Evolutionary conservation across 2,113 vertebrate genomes (phyloP).

Genomic region (Labrus mixtus): DNA sequence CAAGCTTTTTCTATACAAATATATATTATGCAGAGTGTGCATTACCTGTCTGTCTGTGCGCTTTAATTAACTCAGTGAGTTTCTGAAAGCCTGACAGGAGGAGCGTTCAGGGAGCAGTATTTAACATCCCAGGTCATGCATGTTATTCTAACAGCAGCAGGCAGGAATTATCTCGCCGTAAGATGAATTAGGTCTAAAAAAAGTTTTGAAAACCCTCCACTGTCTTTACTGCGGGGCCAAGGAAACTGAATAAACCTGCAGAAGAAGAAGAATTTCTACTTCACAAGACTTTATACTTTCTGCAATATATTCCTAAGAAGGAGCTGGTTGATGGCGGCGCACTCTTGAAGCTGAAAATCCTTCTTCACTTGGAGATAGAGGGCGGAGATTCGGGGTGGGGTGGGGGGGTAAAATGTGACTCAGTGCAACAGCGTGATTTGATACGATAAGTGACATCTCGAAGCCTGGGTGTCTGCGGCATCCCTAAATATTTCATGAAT

Average conservation of each 20-base stretch:
- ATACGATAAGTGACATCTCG: background rate
- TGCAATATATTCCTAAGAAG: background rate
- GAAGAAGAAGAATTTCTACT: background rate
- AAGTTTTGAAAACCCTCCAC: background rate
- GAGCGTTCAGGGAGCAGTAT: conserved; percentile 14
- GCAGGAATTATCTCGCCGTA: background rate
- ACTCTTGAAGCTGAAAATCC: background rate
- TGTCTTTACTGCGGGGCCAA: background rate
- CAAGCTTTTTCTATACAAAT: conserved; percentile 30
- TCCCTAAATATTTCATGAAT: background rate
- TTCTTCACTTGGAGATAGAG: background rate
- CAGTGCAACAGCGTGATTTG: too few species aligned
- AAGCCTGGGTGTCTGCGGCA: background rate
- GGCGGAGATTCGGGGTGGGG: background rate
- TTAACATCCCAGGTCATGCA: conserved; percentile 38
- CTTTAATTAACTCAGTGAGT: conserved; percentile 47
- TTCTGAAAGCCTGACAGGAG: conserved; percentile 8
- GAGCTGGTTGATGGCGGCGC: background rate
- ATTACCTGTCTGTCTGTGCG: conserved; percentile 7
- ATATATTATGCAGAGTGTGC: conserved; percentile 20
- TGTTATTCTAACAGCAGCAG: conserved; percentile 25
- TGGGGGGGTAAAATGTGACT: too few species aligned
- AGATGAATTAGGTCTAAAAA: background rate
- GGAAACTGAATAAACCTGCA: background rate
- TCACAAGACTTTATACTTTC: background rate